Evolutionary conservation across 2,888 invertebrate genomes (phyloP).

Genomic region (Melieria omissa): DNA sequence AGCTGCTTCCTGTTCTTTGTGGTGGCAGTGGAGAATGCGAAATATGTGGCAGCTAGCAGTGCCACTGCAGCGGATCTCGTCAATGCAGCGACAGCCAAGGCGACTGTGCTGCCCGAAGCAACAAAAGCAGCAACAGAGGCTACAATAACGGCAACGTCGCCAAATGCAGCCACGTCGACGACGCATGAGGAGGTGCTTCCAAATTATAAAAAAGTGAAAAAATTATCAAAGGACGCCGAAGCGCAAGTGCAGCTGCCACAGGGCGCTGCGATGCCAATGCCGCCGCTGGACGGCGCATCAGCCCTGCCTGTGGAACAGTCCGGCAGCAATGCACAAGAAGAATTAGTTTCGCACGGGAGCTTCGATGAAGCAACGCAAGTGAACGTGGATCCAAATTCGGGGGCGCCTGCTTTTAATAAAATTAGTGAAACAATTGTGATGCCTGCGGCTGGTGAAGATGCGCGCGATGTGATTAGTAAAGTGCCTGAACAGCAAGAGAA

Average conservation of each 20-base stretch:
- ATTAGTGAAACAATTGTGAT: conserved; percentile 4
- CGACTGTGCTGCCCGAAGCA: conserved; percentile 3
- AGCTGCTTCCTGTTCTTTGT: conserved; percentile 47
- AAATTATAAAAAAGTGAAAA: conserved; percentile 48
- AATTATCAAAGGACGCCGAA: conserved; percentile 27
- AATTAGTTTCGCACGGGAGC: too few relatives aligned
- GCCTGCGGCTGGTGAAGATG: conserved; percentile 13
- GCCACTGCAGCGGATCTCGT: background rate
- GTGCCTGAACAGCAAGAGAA: background rate
- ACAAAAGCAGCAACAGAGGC: conserved; percentile 17
- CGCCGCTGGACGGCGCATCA: background rate
- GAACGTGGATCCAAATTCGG: background rate
- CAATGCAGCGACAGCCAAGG: conserved; percentile 27
- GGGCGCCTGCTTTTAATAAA: background rate
- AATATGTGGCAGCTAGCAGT: conserved; percentile 40
- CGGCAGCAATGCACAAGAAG: too few relatives aligned
- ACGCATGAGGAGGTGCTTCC: conserved; percentile 40
- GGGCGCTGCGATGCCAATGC: background rate
- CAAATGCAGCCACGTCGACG: background rate
- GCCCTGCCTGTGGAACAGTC: background rate
- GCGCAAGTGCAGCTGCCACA: background rate
- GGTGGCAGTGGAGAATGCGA: conserved; percentile 46
- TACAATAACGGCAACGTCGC: conserved; percentile 4
- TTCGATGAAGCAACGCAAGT: background rate
- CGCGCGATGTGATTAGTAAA: conserved; percentile 8